Percentiles rank a stretch among this genome's conserved stretches.
Conservation (phyloP, 1,140 invertebrate genomes). For the Acromyrmex charruanus region DNA sequence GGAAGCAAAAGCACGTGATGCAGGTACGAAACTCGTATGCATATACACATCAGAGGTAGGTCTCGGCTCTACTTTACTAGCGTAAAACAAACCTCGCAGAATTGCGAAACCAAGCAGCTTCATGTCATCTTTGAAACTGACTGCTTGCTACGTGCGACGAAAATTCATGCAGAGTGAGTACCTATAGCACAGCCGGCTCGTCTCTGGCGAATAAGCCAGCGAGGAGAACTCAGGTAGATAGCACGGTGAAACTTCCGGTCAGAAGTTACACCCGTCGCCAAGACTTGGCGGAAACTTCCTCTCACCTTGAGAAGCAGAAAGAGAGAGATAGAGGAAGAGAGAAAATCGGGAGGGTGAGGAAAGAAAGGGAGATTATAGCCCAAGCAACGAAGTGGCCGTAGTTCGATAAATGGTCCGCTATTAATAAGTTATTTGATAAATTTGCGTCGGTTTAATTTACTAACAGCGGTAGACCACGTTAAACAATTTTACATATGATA, state of each 20-base stretch:
- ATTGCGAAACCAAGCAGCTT: constrained; percentile 57
- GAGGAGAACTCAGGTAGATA: constrained; percentile 51
- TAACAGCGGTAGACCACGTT: too few species aligned
- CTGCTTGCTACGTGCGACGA: constrained; percentile 57
- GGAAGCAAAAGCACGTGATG: background rate
- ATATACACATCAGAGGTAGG: background rate
- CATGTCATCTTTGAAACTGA: constrained; percentile 62
- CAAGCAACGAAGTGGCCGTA: constrained; percentile 33
- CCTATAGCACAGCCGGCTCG: constrained; percentile 38
- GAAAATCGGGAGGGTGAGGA: background rate
- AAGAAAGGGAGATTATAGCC: constrained; percentile 53
- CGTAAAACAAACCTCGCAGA: constrained; percentile 53
- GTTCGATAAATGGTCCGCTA: constrained; percentile 62
- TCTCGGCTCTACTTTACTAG: constrained; percentile 44
- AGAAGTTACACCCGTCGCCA: constrained; percentile 60
- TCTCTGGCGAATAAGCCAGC: constrained; percentile 54
- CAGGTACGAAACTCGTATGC: constrained; percentile 22
- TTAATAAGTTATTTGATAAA: constrained; percentile 46
- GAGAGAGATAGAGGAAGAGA: background rate
- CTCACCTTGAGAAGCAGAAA: constrained; percentile 51
- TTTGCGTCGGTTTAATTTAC: constrained; percentile 17
- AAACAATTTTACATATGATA: background rate
- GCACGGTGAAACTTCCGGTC: constrained; percentile 62
- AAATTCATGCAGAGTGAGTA: constrained; percentile 52
- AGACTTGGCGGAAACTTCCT: constrained; percentile 63